phyloP scores from a whole-genome alignment of 2,113 vertebrate species.

The Clupea harengus region DNA sequence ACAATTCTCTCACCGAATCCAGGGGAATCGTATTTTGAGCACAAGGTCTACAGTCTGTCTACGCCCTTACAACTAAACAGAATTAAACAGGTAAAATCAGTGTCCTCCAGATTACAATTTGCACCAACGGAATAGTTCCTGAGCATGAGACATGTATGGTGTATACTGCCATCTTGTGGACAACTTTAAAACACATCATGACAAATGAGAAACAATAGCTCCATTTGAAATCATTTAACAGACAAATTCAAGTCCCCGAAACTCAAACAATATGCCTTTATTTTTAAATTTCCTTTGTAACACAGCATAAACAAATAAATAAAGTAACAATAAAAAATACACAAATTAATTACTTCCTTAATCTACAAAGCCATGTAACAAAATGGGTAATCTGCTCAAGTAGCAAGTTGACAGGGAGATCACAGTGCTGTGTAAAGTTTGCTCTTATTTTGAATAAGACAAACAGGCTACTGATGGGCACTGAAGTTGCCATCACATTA shows the following conservation, averaged over 20 bases:
- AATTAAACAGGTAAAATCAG: not conserved
- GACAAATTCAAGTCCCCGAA: not conserved
- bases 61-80: too few species aligned
- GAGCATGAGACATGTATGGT: not conserved
- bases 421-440: slow-evolving; percentile 44
- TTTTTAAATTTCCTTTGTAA: slow-evolving; percentile 37
- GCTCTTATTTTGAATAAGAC: not conserved
- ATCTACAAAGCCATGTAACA: slow-evolving; percentile 32
- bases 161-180: not conserved
- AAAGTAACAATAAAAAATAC: slow-evolving; percentile 28
- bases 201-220: not conserved
- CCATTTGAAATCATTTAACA: not conserved
- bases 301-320: slow-evolving; percentile 43
- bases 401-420: slow-evolving; percentile 28
- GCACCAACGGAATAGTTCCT: not conserved
- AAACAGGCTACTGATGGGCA: not conserved
- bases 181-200: not conserved
- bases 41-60: not conserved
- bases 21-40: not conserved
- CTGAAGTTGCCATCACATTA: slow-evolving; percentile 16
- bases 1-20: not conserved
- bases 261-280: slow-evolving; percentile 32
- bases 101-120: not conserved
- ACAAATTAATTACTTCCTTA: slow-evolving; percentile 37
- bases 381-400: slow-evolving; percentile 23